Evolutionary conservation across 2,113 vertebrate genomes (phyloP), one percentile per base, ranked within the genome.

Genomic region (Lepidothrix coronata): DNA sequence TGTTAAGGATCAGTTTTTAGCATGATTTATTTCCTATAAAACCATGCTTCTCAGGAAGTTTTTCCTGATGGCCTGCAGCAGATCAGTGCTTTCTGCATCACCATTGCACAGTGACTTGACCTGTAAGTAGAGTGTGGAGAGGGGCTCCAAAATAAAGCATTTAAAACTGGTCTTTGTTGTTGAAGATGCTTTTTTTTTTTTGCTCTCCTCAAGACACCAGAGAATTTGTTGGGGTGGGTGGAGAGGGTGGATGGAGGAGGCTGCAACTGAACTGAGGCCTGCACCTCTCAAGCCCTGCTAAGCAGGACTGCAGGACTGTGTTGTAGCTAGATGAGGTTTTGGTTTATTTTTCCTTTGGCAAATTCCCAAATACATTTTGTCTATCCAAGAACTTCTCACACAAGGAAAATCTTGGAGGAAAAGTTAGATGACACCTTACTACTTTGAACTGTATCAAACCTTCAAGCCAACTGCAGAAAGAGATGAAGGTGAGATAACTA

Each of bases 11-110:
- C 22, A 51, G 73, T 73, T 91, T 92, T 57, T 74, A 71, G 51
- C 70, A 82, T 93, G 93, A 96, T 97, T 95, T 95, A 75, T 96
- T 93, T 70, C 89, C 82, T 97, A 63, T 97, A 97, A 97, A 96
- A 95, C 88, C 52, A 95, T 94, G 52, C 72, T 84, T 43, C 58
- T 94, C 78, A 62, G 87, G 66, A 48, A 39, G 70, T 19, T 94
- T 78, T 83, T 86, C 74, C 35, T 75, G 30, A 54, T 1, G 59
- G 46, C 82, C 73, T 90, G 68, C 49, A 70, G 79, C 37, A 57
- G 55, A 57, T 70, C 23, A 11, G 49, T 85, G 55, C 72, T 95
- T 88, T 94, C 72, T 86, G 67, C 75, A 86, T 93, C 91, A 51
- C 31, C 22, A 16, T 37, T 85, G 92, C 73, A 85, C 75, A 80